Percentiles rank a stretch among this genome's conserved stretches.
Conservation (phyloP, 2,888 invertebrate species). For the Lycophotia porphyrea region DNA sequence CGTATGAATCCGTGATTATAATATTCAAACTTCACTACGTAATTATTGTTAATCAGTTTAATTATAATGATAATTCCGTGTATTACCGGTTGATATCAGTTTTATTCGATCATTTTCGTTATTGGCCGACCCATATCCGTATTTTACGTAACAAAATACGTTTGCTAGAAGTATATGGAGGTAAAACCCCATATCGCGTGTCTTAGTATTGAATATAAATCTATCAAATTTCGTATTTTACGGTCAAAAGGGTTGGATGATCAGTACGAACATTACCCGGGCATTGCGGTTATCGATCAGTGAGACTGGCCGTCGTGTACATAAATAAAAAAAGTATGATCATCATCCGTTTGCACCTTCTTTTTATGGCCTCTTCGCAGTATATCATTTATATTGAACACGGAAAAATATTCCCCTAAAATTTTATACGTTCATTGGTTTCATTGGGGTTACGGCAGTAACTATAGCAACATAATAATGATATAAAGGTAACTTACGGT, state of each 20-base stretch:
- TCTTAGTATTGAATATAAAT: constrained; percentile 59
- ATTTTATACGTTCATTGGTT: constrained; percentile 75
- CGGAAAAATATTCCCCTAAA: constrained; percentile 71
- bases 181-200: constrained; percentile 48
- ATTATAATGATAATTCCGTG: constrained; percentile 50
- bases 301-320: constrained; percentile 52
- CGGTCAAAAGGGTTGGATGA: constrained; percentile 50
- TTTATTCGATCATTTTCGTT: constrained; percentile 45
- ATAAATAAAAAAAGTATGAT: constrained; percentile 67
- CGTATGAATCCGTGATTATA: constrained; percentile 62
- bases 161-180: constrained; percentile 20
- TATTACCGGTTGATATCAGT: constrained; percentile 44
- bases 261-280: constrained; percentile 46
- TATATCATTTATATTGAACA: constrained; percentile 72
- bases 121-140: constrained; percentile 11
- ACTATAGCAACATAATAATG: constrained; percentile 67
- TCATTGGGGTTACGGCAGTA: constrained; percentile 71
- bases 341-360: constrained; percentile 70
- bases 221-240: constrained; percentile 59
- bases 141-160: constrained; percentile 22
- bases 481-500: constrained; percentile 57
- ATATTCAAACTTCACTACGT: constrained; percentile 63
- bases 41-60: constrained; percentile 63
- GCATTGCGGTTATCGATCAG: constrained; percentile 61
- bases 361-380: constrained; percentile 73